Percentiles rank a stretch among this genome's conserved stretches.
These are phyloP conservation scores for Aphelenchoides avenae DNA, from an alignment of 1,140 invertebrate genomes.

Conservation along the genomic window DNA sequence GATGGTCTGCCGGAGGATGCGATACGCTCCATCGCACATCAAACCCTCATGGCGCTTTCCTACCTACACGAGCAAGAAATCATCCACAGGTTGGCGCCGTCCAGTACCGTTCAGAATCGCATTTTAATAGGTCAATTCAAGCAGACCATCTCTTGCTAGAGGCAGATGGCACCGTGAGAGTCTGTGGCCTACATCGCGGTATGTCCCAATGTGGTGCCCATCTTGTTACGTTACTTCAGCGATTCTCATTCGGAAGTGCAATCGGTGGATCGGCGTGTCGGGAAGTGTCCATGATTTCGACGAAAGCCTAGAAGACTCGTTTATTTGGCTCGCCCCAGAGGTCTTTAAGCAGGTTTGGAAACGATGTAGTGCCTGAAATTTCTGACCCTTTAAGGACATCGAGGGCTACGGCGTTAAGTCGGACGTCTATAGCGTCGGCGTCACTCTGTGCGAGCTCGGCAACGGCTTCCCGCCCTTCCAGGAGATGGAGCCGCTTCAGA, in stretches of 20 bases:
- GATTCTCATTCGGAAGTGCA: no score
- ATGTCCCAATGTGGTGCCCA: slow-evolving; percentile 67
- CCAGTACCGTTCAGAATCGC: slow-evolving; percentile 62
- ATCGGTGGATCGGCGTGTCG: slow-evolving; percentile 57
- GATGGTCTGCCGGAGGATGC: slow-evolving; percentile 75
- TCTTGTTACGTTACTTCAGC: background rate
- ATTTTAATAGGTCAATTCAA: slow-evolving; percentile 63
- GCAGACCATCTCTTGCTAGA: slow-evolving; percentile 78
- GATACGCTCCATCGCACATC: slow-evolving; percentile 73
- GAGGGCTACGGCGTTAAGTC: slow-evolving; percentile 80
- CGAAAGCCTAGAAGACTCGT: slow-evolving; percentile 67
- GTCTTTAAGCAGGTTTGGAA: slow-evolving; percentile 74
- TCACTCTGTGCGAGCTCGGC: slow-evolving; percentile 79
- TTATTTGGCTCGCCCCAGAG: slow-evolving; percentile 85
- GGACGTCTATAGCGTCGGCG: slow-evolving; percentile 83
- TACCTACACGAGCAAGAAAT: slow-evolving; percentile 66
- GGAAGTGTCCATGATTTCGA: slow-evolving; percentile 72
- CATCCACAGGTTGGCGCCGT: slow-evolving; percentile 22
- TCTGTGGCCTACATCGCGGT: slow-evolving; percentile 75
- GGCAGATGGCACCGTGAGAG: slow-evolving; percentile 67
- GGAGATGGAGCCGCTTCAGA: slow-evolving; percentile 60
- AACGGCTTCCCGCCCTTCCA: slow-evolving; percentile 79
- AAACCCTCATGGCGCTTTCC: slow-evolving; percentile 73
- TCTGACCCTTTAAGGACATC: slow-evolving; percentile 77
- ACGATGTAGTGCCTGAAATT: slow-evolving; percentile 34